Evolutionary conservation across 1,140 invertebrate genomes (phyloP), one percentile per base, ranked within the genome.

Genomic region (Sycophaga agraensis): DNA sequence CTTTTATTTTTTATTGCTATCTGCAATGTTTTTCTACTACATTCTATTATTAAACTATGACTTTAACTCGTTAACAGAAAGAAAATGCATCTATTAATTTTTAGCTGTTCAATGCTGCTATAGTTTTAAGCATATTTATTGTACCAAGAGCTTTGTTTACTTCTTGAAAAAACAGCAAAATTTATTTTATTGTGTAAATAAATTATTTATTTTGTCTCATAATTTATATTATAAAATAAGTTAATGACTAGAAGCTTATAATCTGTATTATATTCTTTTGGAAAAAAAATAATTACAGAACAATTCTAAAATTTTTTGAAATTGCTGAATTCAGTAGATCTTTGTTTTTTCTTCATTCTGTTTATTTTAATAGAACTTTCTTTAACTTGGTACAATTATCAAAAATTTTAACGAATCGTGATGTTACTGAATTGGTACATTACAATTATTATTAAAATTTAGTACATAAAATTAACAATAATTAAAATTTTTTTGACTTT

Each of bases 401-500:
- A n/a, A n/a, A n/a, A n/a, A n/a, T n/a, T n/a, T n/a, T n/a, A n/a
- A n/a, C n/a, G n/a, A n/a, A n/a, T n/a, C n/a, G n/a, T n/a, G n/a
- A n/a, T n/a, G n/a, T n/a, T n/a, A n/a, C n/a, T 4, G 4, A 5
- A 37, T 50, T 50, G 21, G 11, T 0, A 3, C 48, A 11, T 35
- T 49, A 9, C 31, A 22, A 21, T 37, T 31, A 49, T 49, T 49
- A 17, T 19, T 49, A 31, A 8, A 31, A 26, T 37, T n/a, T 2
- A 8, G 28, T 50, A n/a, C 22, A 50, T 31, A 37, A 37, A 35
- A n/a, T n/a, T n/a, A n/a, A n/a, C n/a, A n/a, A n/a, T n/a, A n/a
- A n/a, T n/a, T n/a, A n/a, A n/a, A n/a, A 43, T 31, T 34, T 24
- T 7, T n/a, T 43, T 51, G 57, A 50, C 57, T 59, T 59, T 51